phyloP scores from a whole-genome alignment of 2,797 vertebrate genomes.

The Oreonectes daqikongensis region DNA sequence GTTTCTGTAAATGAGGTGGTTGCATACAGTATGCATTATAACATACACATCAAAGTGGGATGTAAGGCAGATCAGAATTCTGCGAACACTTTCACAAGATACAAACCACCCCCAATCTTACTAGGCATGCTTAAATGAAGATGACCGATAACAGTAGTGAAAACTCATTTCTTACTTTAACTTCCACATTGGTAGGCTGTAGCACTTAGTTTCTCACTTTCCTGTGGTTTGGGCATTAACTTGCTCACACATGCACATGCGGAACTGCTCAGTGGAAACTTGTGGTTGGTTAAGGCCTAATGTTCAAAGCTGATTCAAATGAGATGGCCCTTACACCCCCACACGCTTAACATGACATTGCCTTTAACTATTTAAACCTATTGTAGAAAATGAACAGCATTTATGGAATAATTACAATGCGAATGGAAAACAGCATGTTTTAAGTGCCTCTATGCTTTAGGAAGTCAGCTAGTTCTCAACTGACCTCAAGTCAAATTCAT shows the following conservation, averaged over 20 bases:
- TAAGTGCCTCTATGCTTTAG: background rate
- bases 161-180: background rate
- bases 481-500: background rate
- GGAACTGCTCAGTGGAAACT: constrained; percentile 51
- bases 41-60: background rate
- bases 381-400: too few relatives aligned
- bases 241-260: constrained; percentile 12
- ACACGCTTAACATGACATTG: background rate
- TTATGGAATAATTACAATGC: too few relatives aligned
- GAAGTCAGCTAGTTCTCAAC: background rate
- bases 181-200: constrained; percentile 14
- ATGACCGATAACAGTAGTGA: background rate
- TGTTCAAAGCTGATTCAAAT: constrained; percentile 46
- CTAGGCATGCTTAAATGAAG: background rate
- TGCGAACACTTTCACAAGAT: background rate
- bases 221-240: constrained; percentile 29
- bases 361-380: background rate
- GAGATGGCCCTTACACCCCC: constrained; percentile 4
- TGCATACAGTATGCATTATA: background rate
- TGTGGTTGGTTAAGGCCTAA: constrained; percentile 35
- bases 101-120: background rate
- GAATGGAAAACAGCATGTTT: too few relatives aligned
- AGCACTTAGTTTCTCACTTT: constrained; percentile 16
- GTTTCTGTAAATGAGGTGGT: background rate
- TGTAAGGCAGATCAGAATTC: background rate